phyloP scores from a whole-genome alignment of 2,113 vertebrate species.

The Recurvirostra avosetta region DNA sequence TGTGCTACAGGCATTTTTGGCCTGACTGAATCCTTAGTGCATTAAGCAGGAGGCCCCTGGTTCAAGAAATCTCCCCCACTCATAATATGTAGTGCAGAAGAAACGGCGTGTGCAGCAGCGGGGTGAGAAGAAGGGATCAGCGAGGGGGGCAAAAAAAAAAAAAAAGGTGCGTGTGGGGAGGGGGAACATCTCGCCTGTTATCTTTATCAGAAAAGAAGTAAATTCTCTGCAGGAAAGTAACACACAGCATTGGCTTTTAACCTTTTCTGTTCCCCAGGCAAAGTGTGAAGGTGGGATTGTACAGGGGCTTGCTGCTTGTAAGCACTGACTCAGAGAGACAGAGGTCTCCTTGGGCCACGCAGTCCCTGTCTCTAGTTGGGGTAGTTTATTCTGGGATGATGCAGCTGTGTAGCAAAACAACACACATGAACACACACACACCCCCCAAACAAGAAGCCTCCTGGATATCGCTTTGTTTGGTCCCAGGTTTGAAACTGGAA shows the following conservation, averaged over 20 bases:
- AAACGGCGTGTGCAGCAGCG: not conserved
- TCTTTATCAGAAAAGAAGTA: not conserved
- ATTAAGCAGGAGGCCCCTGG: constrained; percentile 50
- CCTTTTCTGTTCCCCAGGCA: not conserved
- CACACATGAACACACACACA: not conserved
- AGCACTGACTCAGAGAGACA: not conserved
- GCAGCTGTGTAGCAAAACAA: constrained; percentile 23
- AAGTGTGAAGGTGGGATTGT: not conserved
- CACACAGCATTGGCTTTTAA: constrained; percentile 22
- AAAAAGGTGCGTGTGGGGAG: not conserved
- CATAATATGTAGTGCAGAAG: not conserved
- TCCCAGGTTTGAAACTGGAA: constrained; percentile 23
- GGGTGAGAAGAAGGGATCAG: constrained; percentile 11
- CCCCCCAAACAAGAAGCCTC: not conserved
- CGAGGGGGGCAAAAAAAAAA: not conserved
- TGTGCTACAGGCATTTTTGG: constrained; percentile 67
- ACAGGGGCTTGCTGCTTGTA: not conserved
- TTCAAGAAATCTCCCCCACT: constrained; percentile 51
- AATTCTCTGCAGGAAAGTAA: not conserved
- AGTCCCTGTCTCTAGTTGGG: not conserved
- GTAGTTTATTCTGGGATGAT: not conserved
- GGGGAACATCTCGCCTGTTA: not conserved
- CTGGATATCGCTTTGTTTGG: not conserved
- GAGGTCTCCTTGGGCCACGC: not conserved
- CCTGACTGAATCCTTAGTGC: constrained; percentile 48